A percentile compares a stretch with the other conserved stretches of the same genome.
Evolutionary conservation across 2,888 invertebrate genomes (phyloP).

Genomic region (Cristatella mucedo): DNA sequence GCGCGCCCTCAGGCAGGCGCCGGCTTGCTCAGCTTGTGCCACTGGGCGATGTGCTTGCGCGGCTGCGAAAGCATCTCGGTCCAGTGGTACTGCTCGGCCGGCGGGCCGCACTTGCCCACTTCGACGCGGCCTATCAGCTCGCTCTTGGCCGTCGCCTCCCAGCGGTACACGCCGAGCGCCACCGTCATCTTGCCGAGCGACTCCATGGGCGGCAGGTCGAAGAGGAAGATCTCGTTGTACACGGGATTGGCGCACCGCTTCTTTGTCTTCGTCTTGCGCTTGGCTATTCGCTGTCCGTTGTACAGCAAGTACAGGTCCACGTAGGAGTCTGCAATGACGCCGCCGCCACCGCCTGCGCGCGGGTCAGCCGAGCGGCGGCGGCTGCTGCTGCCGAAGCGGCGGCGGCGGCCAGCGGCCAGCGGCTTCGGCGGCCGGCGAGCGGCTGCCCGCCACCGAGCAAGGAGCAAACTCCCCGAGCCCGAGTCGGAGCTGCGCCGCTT

Average conservation of each 20-base stretch:
- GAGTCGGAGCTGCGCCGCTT: no score
- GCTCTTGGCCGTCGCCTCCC: slow-evolving; percentile 95
- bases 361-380: no score
- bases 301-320: slow-evolving; percentile 92
- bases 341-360: no score
- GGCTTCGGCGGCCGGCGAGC: neutral
- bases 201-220: slow-evolving; percentile 73
- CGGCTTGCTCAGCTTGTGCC: slow-evolving; percentile 69
- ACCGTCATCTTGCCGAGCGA: slow-evolving; percentile 66
- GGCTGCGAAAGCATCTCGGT: slow-evolving; percentile 92
- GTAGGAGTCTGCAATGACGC: slow-evolving; percentile 62
- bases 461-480: no score
- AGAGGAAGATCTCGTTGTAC: slow-evolving; percentile 96
- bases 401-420: no score
- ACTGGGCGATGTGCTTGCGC: slow-evolving; percentile 92
- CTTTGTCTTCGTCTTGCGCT: slow-evolving; percentile 98
- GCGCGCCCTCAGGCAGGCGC: no score
- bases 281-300: slow-evolving; percentile 92
- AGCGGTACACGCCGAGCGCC: slow-evolving; percentile 68
- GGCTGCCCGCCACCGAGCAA: no score
- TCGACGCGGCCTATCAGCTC: slow-evolving; percentile 93
- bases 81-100: slow-evolving; percentile 62
- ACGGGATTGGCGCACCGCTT: slow-evolving; percentile 92
- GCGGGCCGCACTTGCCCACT: slow-evolving; percentile 52
- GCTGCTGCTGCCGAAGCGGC: no score